Base-by-base conservation (phyloP, 1,140 invertebrate genomes). In the Heliconius congener region DNA sequence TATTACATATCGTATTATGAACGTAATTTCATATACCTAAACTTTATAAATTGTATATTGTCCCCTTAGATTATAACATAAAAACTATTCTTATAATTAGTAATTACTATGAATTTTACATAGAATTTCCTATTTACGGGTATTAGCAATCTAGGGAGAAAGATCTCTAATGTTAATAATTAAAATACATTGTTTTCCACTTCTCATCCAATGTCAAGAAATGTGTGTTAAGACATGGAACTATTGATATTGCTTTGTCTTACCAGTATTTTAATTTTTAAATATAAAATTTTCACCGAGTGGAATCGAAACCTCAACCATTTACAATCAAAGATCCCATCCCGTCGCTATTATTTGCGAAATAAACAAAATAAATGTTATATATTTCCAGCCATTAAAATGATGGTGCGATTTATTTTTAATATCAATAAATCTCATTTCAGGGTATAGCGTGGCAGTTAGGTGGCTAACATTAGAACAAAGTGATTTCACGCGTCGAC, bases 401-500 rank as follows among this genome's bases (percentile, higher is more conserved):
- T 46, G 42, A 9, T 66, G 60, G 60, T 30, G 60, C 13, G 23
- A 30, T 66, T 27, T 66, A 66, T 66, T 66, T 66, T 66, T 77
- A 72, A 72, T 76, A 78, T 77, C n/a, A 74, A 82, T 81, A 79
- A 82, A 83, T 85, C 73, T 81, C 60, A 71, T 72, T 76, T 78
- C 30, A 30, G 71, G 55, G 66, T 80, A 82, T 42, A 74, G n/a
- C 23, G 50, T 82, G 85, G 89, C 90, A 86, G 86, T 83, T 83
- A 92, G 82, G 84, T 86, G 90, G 86, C 86, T 83, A 93, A 88
- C 90, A 82, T 86, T 85, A 86, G 89, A 90, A 93, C 90, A 90
- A 92, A 91, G 88, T 92, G 92, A 94, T 94, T 94, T 93, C 91
- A 94, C 92, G 92, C 89, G 84, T 90, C 85, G 83, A 71, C 78